Base-by-base conservation (phyloP, 2,113 vertebrate genomes). In the Hemiscyllium ocellatum region DNA sequence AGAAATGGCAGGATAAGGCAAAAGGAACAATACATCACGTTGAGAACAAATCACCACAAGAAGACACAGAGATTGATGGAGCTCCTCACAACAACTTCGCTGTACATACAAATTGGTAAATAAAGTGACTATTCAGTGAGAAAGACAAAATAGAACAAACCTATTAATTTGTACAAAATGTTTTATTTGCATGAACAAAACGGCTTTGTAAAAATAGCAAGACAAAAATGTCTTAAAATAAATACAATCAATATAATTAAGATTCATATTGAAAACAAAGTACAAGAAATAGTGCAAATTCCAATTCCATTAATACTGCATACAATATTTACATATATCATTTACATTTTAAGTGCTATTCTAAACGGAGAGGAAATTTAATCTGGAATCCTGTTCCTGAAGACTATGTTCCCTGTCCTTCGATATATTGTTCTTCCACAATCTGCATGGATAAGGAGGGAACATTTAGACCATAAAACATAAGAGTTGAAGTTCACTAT, bases 351-450 rank as follows among this genome's bases (percentile, higher is more conserved):
- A 50, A 76, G 68, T 29, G 69, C 42, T 76, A 42, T 47, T 70
- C 42, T 93, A 97, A 68, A 96, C 97, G 96, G 98, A 97, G 0
- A 97, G 97, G 80, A 99, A 99, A 94, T 98, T 97, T 68, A 99
- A 95, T 96, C 98, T 98, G 66, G 97, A 96, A 78, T 99, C 98
- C 96, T 96, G 97, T 95, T 96, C 96, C 33, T 96, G 97, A 52
- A 98, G 97, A 68, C 3, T 96, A 22, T 97, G 96, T 50, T 96
- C 96, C 0, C 96, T 89, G 10, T 20, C 83, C 0, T n/a, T 17
- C 0, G 96, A 80, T 52, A 98, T 96, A 0, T 85, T 96, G 96
- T 99, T 99, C 91, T 96, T 97, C 99, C 99, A 99, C 95, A 99
- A 96, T 96, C 99, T 99, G 96, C 3, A 72, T 87, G 96, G 50